Base-by-base conservation (phyloP, 2,888 invertebrate species). In the Malthinus seriepunctatus region DNA sequence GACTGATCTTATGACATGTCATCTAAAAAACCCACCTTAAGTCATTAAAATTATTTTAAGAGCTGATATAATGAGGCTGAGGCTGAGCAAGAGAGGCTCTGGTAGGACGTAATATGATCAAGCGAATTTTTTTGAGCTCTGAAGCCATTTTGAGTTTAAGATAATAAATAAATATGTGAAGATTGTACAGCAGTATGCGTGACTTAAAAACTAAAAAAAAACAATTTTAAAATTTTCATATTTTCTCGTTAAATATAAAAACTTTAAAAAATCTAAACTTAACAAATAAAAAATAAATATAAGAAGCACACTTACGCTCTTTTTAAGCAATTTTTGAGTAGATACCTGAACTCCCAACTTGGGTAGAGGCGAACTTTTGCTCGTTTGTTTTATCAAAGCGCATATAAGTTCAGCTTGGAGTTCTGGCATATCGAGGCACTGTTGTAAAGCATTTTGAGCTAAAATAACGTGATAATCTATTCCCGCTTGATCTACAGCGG, bases 391-490 rank as follows among this genome's bases (percentile, higher is more conserved):
- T 67, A 95, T 90, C 69, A 98, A 83, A 67, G 91, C 92, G 71
- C 95, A 92, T 72, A 92, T 90, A 74, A 98, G 86, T 83, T 98
- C 97, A 74, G 95, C 91, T 78, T 95, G 95, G 66, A 98, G 84
- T 81, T 95, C 95, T 42, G 88, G 85, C 77, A 90, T 89, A 71
- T 93, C 93, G 61, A 97, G 83, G 77, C 96, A 96, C 77, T 93
- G 93, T 75, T 93, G 92, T 56, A 98, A 84, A 32, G 97, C 94
- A 79, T 96, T 96, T 85, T 97, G 97, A 10, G 97, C 97, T 61
- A 98, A 83, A 60, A 94, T 94, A 72, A 98, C 96, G 81, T 98
- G 97, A 81, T 97, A 96, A 82, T 98, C 97, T 70, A 97, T 93
- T 74, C 95, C 94, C 52, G 95, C 92, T 73, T 93, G 93, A 80